Base-by-base conservation (phyloP, 2,113 vertebrate species). In the Microtus ochrogaster region DNA sequence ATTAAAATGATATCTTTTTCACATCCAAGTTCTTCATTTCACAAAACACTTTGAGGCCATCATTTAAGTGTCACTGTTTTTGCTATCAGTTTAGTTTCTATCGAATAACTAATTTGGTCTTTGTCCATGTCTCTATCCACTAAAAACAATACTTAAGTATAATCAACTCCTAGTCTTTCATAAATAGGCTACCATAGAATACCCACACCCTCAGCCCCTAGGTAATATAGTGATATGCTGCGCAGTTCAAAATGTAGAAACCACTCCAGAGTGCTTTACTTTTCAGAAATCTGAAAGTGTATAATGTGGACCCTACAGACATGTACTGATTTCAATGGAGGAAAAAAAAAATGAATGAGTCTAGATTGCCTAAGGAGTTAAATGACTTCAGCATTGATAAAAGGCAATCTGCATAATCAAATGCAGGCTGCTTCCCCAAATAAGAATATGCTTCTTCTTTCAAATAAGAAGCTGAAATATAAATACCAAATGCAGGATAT, bases 381-480 rank as follows among this genome's bases (percentile, higher is more conserved):
- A 94, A 88, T 92, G 36, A 68, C 44, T 91, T 95, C n/a, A 94
- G 28, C 74, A 74, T 28, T 96, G 73, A 95, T 68, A 90, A 86
- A 94, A 92, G 33, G 7, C 21, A 73, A 83, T 68, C 89, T 73
- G 7, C 24, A 91, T 93, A 96, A 91, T 78, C 87, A 94, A 76
- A 78, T n/a, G 19, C 16, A 94, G 36, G 17, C 61, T 58, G 16
- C 30, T 76, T 85, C 28, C 85, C 95, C 49, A 92, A 83, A 39
- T 63, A 63, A 63, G 79, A 63, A 28, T 30, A 17, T 17, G 24
- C n/a, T 83, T 28, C 36, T 4, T 91, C 72, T 87, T 96, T 79
- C 78, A 91, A 91, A 91, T 70, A 87, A 78, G 17, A 92, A 94
- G 7, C 92, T 28, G 30, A 89, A 88, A 41, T 44, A 94, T 78